Evolutionary conservation across 2,888 invertebrate genomes (phyloP).

Genomic region (Chrysolina oricalcia): DNA sequence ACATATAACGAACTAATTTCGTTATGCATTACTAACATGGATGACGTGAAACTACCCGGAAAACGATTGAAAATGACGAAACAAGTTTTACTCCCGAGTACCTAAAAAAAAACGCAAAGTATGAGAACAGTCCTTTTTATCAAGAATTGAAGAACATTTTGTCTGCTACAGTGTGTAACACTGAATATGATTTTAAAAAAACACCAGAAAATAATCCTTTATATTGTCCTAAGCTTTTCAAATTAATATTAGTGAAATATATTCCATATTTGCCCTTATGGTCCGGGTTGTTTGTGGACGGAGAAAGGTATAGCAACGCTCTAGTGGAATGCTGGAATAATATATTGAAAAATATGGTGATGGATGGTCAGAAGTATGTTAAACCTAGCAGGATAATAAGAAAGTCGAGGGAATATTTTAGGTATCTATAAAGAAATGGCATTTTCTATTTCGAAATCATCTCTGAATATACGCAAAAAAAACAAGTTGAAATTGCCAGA

Average conservation of each 20-base stretch:
- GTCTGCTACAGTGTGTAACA: background rate
- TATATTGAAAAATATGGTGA: background rate
- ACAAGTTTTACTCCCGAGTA: background rate
- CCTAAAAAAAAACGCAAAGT: background rate
- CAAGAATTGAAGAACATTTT: background rate
- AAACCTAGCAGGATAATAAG: background rate
- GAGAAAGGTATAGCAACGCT: background rate
- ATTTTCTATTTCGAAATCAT: background rate
- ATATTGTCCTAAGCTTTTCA: background rate
- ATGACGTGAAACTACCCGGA: background rate
- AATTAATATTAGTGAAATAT: background rate
- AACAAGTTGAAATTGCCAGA: background rate
- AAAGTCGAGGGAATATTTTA: background rate
- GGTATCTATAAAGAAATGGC: background rate
- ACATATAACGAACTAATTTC: background rate
- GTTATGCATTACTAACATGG: background rate
- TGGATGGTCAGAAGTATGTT: background rate
- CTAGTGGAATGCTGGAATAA: background rate
- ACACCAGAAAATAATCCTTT: background rate
- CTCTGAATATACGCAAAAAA: background rate
- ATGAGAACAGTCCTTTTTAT: background rate
- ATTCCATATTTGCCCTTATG: background rate
- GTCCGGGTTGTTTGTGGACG: background rate
- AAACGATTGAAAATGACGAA: background rate
- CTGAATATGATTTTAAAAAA: background rate